Base-by-base conservation (phyloP, 2,888 invertebrate species). In the Ashinkailepas kermadecensis region DNA sequence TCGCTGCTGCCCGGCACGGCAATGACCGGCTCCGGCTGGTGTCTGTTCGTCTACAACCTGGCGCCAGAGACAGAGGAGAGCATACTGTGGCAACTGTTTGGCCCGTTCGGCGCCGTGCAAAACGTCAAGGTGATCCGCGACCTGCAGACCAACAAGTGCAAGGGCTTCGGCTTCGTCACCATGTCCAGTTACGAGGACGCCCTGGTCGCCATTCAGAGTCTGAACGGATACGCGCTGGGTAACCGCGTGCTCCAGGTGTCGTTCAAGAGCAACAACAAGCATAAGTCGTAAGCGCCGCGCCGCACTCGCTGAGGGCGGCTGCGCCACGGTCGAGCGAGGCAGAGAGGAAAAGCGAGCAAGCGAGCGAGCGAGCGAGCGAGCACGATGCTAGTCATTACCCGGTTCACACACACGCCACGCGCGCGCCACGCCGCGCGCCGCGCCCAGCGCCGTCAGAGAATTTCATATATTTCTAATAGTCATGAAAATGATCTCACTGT, bases 111-210 rank as follows among this genome's bases (percentile, higher is more conserved):
- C 86, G 97, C 97, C 86, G 97, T 98, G 87, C 95, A 97, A 89
- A 95, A 94, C 90, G 97, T 97, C 86, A 97, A 97, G 83, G 96
- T 97, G 86, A 95, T 97, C 87, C 93, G 96, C 87, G 97, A 97
- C 90, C 92, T 95, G 86, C 93, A 95, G 87, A 96, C 96, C 85
- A 96, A 96, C 90, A 97, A 97, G 89, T 97, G 97, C 90, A 97
- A 97, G 91, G 98, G 98, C 84, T 98, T 97, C 89, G 98, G 97
- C 85, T 97, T 97, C 89, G 97, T 98, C 85, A 97, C 97, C 85
- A 98, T 98, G 97, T 96, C 96, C 88, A 96, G 97, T 89, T 97
- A 98, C 88, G 97, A 97, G 87, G 97, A 98, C 89, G 96, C 97
- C 83, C 93, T 96, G 84, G 94, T 96, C 86, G 97, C 98, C 86